Evolutionary conservation across 2,797 vertebrate species (phyloP), one percentile per base, ranked within the genome.

Genomic region (Melanogrammus aeglefinus): DNA sequence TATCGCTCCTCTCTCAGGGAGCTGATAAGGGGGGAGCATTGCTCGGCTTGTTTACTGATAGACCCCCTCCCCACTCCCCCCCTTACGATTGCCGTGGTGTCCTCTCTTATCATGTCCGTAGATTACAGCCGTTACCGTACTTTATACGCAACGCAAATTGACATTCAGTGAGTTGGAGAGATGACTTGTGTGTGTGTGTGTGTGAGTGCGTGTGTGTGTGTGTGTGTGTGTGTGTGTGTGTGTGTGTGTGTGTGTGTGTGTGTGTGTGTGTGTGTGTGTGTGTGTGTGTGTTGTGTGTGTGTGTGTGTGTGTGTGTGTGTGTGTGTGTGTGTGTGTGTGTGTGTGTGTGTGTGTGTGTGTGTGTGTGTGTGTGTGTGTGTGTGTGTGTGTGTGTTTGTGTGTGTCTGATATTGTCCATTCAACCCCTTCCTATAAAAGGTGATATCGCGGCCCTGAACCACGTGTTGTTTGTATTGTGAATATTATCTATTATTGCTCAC

Each of bases 341-440:
- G 3, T 35, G 24, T 75, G 66, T 27, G 66, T 69, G 66, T 69
- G 66, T 27, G 66, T 69, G 66, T 27, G 66, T 69, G 66, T 27
- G 66, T 27, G 66, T 70, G 69, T 70, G 69, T 70, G 24, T 70
- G 27, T 70, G 3, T 35, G 24, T 75, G 66, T 27, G 66, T 69
- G 66, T 69, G 66, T 27, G 66, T 69, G 66, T 27, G 66, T 69
- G 66, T 27, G 66, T 27, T 24, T 70, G 69, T 70, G 69, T 70
- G 24, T 70, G 27, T 70, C 12, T 70, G 69, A 8, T 57, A 57
- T 57, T 57, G 51, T 57, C 51, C 21, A 57, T 21, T 57, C 51
- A 21, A 18, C 18, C 21, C 18, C 51, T 57, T n/a, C 51, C 51
- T 6, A 21, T 31, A n/a, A 57, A 57, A 57, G 44, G 13, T 51